These are phyloP conservation scores for Gastrophryne carolinensis DNA, from an alignment of 2,797 vertebrate species.

Conservation along the genomic window DNA sequence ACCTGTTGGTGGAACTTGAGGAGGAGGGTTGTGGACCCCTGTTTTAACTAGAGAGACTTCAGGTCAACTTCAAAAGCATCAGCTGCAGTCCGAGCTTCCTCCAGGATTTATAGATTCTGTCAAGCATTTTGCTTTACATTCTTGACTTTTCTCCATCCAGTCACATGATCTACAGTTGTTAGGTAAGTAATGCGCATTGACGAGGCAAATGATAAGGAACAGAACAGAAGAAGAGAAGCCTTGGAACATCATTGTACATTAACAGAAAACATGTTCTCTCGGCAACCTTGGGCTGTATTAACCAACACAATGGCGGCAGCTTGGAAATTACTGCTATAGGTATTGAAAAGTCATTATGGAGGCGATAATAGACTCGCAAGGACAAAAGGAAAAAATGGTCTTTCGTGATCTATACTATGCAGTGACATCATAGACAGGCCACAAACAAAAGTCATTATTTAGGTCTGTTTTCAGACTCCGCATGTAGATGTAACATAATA, in stretches of 20 bases:
- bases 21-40: no score
- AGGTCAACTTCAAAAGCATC: no score
- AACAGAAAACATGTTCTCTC: constrained; percentile 5
- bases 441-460: not conserved
- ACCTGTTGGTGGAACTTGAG: no score
- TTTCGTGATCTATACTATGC: constrained; percentile 1
- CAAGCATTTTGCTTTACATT: no score
- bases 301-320: constrained; percentile 15
- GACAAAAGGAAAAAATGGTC: not conserved
- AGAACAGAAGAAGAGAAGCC: not conserved
- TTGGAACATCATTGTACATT: constrained; percentile 36
- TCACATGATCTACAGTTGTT: no score
- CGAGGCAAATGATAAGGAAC: constrained; percentile 1
- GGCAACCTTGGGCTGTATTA: constrained; percentile 37
- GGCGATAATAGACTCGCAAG: constrained; percentile 15
- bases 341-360: constrained; percentile 18
- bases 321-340: constrained; percentile 12
- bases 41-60: no score
- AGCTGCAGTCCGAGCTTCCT: no score
- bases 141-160: no score
- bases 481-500: not conserved
- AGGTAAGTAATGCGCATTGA: constrained; percentile 2
- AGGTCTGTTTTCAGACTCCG: not conserved
- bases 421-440: not conserved
- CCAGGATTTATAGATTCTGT: no score